Conservation (phyloP, 2,113 vertebrate species). For the Balaenoptera acutorostrata region DNA sequence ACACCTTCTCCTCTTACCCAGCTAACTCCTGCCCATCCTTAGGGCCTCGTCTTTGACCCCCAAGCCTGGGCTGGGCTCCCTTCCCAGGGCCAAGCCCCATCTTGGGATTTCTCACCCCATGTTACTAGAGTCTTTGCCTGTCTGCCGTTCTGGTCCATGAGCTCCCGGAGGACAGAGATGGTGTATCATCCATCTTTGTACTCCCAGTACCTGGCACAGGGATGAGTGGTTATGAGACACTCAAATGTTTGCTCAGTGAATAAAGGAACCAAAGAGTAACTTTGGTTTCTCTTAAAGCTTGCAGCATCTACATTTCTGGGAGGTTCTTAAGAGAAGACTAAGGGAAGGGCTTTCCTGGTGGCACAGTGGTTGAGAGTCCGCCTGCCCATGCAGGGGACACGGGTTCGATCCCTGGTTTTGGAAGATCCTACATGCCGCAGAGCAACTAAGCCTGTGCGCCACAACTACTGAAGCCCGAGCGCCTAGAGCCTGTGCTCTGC, state of each 20-base stretch:
- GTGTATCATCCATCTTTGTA: neutral
- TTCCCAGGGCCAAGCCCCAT: neutral
- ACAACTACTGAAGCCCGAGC: no score
- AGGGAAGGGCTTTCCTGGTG: no score
- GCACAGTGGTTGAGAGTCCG: no score
- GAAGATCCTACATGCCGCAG: no score
- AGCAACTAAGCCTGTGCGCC: accelerated
- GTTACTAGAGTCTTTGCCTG: no score
- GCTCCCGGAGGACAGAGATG: neutral
- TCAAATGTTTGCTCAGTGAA: neutral
- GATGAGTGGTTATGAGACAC: neutral
- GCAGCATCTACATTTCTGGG: neutral
- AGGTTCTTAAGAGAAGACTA: no score
- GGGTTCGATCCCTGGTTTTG: no score
- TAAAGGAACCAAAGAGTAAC: neutral
- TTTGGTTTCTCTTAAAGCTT: neutral
- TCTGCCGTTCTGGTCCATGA: no score
- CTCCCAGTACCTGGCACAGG: neutral
- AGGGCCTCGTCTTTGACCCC: neutral
- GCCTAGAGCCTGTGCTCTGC: no score
- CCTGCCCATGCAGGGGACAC: no score
- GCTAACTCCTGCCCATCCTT: neutral
- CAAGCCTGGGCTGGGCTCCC: neutral
- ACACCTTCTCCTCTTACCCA: neutral
- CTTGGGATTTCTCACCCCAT: neutral